Base-by-base conservation (phyloP, 2,797 vertebrate species). In the Sciaenops ocellatus region DNA sequence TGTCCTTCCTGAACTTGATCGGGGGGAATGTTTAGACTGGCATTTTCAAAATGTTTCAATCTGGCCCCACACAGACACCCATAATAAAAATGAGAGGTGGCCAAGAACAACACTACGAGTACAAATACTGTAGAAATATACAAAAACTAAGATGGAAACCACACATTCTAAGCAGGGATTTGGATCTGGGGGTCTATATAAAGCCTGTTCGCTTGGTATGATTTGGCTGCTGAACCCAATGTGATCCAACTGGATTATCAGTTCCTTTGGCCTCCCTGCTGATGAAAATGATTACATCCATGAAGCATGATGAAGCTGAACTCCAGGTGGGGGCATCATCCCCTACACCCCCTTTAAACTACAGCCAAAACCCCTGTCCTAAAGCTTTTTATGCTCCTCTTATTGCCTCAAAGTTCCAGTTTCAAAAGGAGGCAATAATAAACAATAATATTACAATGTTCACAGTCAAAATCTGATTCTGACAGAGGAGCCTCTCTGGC, bases 91-190 rank as follows among this genome's bases (percentile, higher is more conserved):
- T 17, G 79, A 85, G 78, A 85, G 80, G 55, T 79, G 87, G 88
- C 87, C 90, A 86, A 87, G 61, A 87, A 90, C 78, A 94, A 90
- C 83, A 92, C 74, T 80, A 93, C 68, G 88, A 88, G 72, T 82
- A 94, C 80, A 92, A 90, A 91, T 91, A 90, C 86, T 87, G 78
- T 90, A 91, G 68, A 91, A 91, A 92, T 92, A 90, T 82, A 90
- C 79, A 90, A 83, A 87, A 89, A 73, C 83, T 90, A 89, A 70
- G 76, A 82, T 82, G 88, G 76, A 93, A 93, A 91, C 70, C 90
- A 94, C 89, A 93, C 89, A 72, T 89, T 92, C 81, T 92, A 93
- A 85, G 88, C 85, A 86, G 88, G 87, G 75, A 76, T 86, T 88
- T 79, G 78, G 83, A 80, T 85, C 71, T 68, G 68, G 48, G 69